Base-by-base conservation (phyloP, 92 coral and sea anemone species). In the Epizoanthus rinbou region DNA sequence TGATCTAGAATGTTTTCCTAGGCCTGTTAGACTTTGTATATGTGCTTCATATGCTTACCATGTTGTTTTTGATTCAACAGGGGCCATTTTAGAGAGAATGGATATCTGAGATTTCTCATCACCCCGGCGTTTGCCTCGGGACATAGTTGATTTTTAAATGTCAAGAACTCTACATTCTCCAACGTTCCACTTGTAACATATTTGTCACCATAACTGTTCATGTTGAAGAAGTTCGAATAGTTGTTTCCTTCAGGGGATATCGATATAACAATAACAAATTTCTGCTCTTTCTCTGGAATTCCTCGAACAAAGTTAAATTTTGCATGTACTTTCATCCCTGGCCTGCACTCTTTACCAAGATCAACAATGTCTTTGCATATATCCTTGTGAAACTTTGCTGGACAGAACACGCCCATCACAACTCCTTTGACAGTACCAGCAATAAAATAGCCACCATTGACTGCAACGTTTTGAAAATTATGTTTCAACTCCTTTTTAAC, bases 371-470 rank as follows among this genome's bases (percentile, higher is more conserved):
- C 25, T 9, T 4, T 3, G n/a, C 66, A 1, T n/a, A 15, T n/a
- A 8, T 6, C 3, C 31, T 60, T 1, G 9, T 60, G 66, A 4
- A 60, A 60, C 0, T 19, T 19, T 60, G 2, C n/a, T 6, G 66
- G 66, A 10, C 66, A 60, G 13, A n/a, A 19, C 66, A 60, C 66
- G 22, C 66, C 66, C 25, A n/a, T 60, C 66, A 60, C 66, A 18
- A 18, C 4, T 21, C 66, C 10, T n/a, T 19, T 3, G 63, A 57
- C 28, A 18, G 24, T 7, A 43, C 50, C 50, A 8, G 22, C 11
- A 60, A 60, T 60, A 24, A 21, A 8, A 60, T 60, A 19, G 25
- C 7, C 6, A 17, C 6, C 22, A 60, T 24, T 17, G 22, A 0
- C 28, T n/a, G 11, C 66, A 19, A 2, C 28, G 9, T 19, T 10